Evolutionary conservation across 1,140 invertebrate species (phyloP).

Genomic region (Pararge aegeria): DNA sequence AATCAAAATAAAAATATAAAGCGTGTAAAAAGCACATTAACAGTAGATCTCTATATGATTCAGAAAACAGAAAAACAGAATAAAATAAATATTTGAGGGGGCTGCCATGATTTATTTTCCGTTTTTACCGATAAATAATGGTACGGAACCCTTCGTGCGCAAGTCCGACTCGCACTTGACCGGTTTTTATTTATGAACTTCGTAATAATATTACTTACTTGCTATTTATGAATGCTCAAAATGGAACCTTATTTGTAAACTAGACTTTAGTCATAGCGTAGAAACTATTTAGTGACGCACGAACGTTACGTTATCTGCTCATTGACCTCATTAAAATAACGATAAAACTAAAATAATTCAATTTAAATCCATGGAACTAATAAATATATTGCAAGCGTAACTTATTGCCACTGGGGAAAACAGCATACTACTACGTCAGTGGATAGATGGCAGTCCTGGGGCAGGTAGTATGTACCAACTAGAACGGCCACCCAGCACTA

Average conservation of each 20-base stretch:
- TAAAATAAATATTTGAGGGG: too few relatives aligned
- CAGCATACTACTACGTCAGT: neutral
- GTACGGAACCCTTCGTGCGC: too few relatives aligned
- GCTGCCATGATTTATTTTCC: too few relatives aligned
- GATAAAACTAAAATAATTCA: constrained; percentile 45
- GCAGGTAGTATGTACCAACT: too few relatives aligned
- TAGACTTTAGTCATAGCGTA: neutral
- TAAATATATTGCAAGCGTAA: neutral
- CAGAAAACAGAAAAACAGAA: too few relatives aligned
- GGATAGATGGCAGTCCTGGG: neutral
- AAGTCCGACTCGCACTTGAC: too few relatives aligned
- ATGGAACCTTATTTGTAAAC: neutral
- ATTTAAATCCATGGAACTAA: constrained; percentile 31
- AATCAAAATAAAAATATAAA: too few relatives aligned
- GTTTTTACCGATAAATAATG: too few relatives aligned
- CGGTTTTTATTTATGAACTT: too few relatives aligned
- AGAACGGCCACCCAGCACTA: too few relatives aligned
- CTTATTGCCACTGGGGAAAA: neutral
- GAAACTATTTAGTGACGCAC: constrained; percentile 46
- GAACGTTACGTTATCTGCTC: constrained; percentile 56
- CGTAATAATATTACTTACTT: neutral
- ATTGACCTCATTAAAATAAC: constrained; percentile 62
- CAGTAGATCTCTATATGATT: too few relatives aligned
- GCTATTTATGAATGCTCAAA: neutral
- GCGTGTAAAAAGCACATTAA: too few relatives aligned